Evolutionary conservation across 2,113 vertebrate genomes (phyloP).

Genomic region (Mohoua ochrocephala): DNA sequence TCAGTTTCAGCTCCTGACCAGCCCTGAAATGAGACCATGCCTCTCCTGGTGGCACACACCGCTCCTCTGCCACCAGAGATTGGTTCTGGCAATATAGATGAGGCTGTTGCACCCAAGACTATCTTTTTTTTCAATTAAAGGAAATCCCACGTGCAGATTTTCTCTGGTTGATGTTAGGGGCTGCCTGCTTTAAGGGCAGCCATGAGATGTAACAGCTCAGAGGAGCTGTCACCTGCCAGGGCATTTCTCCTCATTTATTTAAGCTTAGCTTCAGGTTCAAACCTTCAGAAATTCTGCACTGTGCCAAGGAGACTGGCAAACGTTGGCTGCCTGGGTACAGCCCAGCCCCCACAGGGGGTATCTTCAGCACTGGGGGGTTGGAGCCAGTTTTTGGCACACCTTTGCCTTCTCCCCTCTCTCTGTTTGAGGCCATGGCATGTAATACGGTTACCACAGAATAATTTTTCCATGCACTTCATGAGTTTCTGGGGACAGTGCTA

Average conservation of each 20-base stretch:
- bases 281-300: neutral
- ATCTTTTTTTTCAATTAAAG: neutral
- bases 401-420: neutral
- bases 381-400: neutral
- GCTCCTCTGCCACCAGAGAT: neutral
- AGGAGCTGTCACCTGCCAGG: neutral
- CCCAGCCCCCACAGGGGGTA: fast-evolving
- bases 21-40: fast-evolving
- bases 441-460: fast-evolving
- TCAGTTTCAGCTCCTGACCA: neutral
- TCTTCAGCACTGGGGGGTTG: neutral
- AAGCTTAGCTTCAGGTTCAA: neutral
- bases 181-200: neutral
- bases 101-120: neutral
- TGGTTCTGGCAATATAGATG: neutral
- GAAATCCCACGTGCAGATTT: fast-evolving
- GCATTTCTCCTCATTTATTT: neutral
- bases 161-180: neutral
- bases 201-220: neutral
- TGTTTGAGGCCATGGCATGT: neutral
- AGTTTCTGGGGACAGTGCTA: neutral
- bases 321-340: neutral
- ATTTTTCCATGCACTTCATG: neutral
- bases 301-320: neutral
- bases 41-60: neutral